Evolutionary conservation across 2,113 vertebrate genomes (phyloP).

Genomic region (Pelmatolapia mariae): DNA sequence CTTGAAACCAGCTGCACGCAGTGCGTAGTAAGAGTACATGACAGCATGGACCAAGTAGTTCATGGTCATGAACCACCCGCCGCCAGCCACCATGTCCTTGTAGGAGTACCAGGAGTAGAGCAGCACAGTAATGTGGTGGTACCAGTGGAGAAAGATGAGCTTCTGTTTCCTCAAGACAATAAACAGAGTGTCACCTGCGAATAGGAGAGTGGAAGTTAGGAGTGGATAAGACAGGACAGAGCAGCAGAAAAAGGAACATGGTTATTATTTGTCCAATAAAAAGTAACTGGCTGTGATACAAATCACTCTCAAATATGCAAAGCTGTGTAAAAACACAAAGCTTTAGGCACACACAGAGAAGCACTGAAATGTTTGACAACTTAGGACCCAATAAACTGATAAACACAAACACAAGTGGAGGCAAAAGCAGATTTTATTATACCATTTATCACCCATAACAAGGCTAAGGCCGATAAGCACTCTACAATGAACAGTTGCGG

Average conservation of each 20-base stretch:
- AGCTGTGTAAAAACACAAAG: neutral
- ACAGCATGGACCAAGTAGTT: constrained; percentile 96
- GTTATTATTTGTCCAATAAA: neutral
- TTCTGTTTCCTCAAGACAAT: constrained; percentile 98
- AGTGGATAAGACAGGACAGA: neutral
- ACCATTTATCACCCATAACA: neutral
- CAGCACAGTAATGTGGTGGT: constrained; percentile 98
- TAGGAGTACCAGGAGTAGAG: constrained; percentile 99
- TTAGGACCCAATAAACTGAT: neutral
- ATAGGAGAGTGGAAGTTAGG: neutral
- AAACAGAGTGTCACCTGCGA: constrained; percentile 93
- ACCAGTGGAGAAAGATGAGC: constrained; percentile 99
- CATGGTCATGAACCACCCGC: constrained; percentile 99
- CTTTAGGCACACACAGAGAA: neutral
- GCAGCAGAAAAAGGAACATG: neutral
- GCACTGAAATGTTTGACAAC: neutral
- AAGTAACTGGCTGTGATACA: neutral
- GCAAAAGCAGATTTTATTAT: neutral
- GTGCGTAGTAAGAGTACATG: constrained; percentile 98
- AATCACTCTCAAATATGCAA: neutral
- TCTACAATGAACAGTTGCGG: neutral
- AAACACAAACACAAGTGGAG: neutral
- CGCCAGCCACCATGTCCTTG: constrained; percentile 99
- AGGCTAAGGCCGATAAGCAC: neutral
- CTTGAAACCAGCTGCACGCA: constrained; percentile 92